Evolutionary conservation across 2,888 invertebrate genomes (phyloP).

Genomic region (Trisateles emortualis): DNA sequence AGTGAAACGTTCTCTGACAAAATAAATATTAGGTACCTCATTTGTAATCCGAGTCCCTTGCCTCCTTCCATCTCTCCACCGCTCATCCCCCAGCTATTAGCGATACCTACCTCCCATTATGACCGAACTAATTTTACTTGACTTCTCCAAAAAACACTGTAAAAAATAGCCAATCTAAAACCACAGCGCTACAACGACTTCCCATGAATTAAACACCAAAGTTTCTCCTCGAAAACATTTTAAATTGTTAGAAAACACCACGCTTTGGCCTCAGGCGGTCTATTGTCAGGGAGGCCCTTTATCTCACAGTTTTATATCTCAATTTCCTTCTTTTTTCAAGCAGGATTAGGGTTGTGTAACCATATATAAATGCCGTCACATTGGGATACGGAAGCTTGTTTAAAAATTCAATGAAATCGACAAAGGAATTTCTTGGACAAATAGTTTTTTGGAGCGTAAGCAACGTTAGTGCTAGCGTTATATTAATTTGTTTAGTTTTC

Average conservation of each 20-base stretch:
- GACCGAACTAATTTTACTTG: background rate
- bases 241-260: constrained; percentile 53
- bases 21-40: too few species aligned
- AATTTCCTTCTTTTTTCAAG: constrained; percentile 64
- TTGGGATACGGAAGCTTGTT: constrained; percentile 17
- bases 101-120: background rate
- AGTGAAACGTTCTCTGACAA: too few species aligned
- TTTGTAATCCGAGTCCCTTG: too few species aligned
- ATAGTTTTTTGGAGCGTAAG: constrained; percentile 11
- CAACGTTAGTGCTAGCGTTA: background rate
- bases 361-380: constrained; percentile 34
- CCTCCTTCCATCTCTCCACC: too few species aligned
- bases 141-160: constrained; percentile 12
- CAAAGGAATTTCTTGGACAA: constrained; percentile 3
- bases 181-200: constrained; percentile 20
- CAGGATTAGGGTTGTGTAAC: constrained; percentile 37
- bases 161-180: constrained; percentile 19
- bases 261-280: constrained; percentile 46
- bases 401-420: constrained; percentile 35
- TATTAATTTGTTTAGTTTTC: background rate
- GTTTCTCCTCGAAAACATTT: constrained; percentile 50
- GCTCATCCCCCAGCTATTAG: background rate
- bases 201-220: constrained; percentile 46
- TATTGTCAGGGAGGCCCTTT: constrained; percentile 49
- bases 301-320: constrained; percentile 73